Base-by-base conservation (phyloP, 2,888 invertebrate genomes). In the Tenthredo notha region DNA sequence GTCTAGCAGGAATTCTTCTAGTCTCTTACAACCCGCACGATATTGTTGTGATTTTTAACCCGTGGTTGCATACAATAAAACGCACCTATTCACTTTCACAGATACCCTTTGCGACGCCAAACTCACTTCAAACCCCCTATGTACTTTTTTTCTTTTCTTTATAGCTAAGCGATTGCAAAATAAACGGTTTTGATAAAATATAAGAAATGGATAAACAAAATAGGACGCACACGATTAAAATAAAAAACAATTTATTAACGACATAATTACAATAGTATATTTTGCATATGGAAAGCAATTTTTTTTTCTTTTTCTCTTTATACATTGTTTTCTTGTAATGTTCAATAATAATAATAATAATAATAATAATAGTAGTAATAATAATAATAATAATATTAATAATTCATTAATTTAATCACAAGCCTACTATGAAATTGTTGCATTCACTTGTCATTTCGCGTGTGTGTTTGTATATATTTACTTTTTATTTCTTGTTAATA, bases 221-320 rank as follows among this genome's bases (percentile, higher is more conserved):
- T 15, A 4, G 61, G 80, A 58, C 37, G 61, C 40, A 61, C 58
- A 61, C 15, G n/a, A 83, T 87, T 91, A 92, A 91, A 91, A 91
- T 90, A 92, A 92, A 92, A 92, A 92, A 92, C 92, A 91, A 92
- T 92, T 92, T 91, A 92, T 92, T 92, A 92, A 92, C 92, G 92
- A 91, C 90, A 92, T 92, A 91, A 92, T 92, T 91, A 92, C 91
- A 92, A 91, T 92, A 90, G 90, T 89, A 91, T 91, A 90, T 91
- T 92, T 90, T 90, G 89, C 90, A 90, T 89, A 89, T 91, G 91
- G 90, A 91, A 91, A 92, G 91, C 91, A 90, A 90, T 90, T 89
- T 61, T 58, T 83, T 58, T 83, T 83, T 40, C 70, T 47, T 47
- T 61, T n/a, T 89, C 88, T 90, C 87, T 91, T 91, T 90, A 89